Conservation (phyloP, 2,797 vertebrate species). For the Hafferia zeledoni region DNA sequence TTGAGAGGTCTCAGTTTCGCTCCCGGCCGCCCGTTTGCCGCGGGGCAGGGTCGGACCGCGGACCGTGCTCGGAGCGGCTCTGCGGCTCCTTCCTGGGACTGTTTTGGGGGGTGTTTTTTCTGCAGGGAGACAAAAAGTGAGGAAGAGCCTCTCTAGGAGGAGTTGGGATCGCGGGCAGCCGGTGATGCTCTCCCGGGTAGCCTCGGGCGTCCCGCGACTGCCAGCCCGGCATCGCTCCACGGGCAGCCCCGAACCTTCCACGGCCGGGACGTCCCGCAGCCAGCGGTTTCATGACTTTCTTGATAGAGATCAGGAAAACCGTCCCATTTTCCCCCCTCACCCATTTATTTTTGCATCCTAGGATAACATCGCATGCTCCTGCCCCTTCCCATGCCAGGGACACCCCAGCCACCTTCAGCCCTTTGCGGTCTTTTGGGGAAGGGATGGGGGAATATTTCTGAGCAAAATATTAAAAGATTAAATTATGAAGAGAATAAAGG, state of each 20-base stretch:
- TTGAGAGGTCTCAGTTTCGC: background rate
- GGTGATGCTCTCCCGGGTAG: background rate
- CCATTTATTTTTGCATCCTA: background rate
- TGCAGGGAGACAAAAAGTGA: accelerated
- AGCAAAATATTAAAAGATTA: background rate
- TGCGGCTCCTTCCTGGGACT: background rate
- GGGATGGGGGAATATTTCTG: background rate
- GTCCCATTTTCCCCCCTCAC: background rate
- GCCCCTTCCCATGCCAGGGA: accelerated
- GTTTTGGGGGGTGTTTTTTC: no score
- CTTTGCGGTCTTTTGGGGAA: background rate
- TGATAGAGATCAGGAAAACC: slow-evolving; percentile 38
- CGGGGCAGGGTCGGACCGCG: background rate
- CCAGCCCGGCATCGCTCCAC: accelerated
- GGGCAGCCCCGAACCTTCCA: background rate
- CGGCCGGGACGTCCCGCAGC: slow-evolving; percentile 13
- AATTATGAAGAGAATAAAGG: background rate
- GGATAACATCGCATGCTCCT: accelerated
- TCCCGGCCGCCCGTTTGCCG: background rate
- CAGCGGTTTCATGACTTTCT: background rate
- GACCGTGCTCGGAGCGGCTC: background rate
- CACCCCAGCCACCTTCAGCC: accelerated
- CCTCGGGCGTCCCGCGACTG: background rate
- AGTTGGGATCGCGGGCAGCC: accelerated
- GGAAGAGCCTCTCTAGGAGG: background rate